Evolutionary conservation across 2,797 vertebrate species (phyloP), one percentile per base, ranked within the genome.

Genomic region (Gila robusta): DNA sequence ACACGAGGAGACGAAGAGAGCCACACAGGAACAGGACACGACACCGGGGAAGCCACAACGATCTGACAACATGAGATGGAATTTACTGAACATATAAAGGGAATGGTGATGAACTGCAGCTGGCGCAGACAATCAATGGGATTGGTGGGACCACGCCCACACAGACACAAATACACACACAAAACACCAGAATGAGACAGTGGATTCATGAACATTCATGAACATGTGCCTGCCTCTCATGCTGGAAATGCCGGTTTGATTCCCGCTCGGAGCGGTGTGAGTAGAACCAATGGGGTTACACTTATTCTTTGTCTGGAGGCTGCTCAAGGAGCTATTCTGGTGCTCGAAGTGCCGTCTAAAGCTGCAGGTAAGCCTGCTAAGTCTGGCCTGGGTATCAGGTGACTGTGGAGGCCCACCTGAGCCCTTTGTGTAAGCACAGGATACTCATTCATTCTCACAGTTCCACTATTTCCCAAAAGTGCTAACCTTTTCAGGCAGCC

Each of bases 371-470:
- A 76, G 67, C 12, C 56, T 77, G 56, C 52, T 56, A 52, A 67
- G 52, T n/a, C 67, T 86, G 59, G 71, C 59, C 44, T 76, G 69
- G 52, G 71, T 87, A 86, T 89, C 84, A 86, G 54, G 73, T 89
- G 72, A 84, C 84, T 39, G 37, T 73, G 37, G 71, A 76, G 67
- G 62, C 74, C 72, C 56, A 81, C 47, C 81, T 86, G 77, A 84
- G 52, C 49, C 76, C 52, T 85, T 87, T 83, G n/a, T 72, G 41
- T 39, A 41, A 84, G 39, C 82, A 77, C 78, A 80, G 21, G 67
- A 74, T 71, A 71, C 37, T 81, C 80, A 87, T 86, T 87, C 52
- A 84, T 37, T 52, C 35, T 62, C 62, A 62, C 8, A 81, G 37
- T 37, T 28, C 6, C 72, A 64, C 52, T 78, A 28, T 54, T 70